A percentile compares a stretch with the other conserved stretches of the same genome.
Conservation (phyloP, 2,888 invertebrate species). For the Steromphala cineraria region DNA sequence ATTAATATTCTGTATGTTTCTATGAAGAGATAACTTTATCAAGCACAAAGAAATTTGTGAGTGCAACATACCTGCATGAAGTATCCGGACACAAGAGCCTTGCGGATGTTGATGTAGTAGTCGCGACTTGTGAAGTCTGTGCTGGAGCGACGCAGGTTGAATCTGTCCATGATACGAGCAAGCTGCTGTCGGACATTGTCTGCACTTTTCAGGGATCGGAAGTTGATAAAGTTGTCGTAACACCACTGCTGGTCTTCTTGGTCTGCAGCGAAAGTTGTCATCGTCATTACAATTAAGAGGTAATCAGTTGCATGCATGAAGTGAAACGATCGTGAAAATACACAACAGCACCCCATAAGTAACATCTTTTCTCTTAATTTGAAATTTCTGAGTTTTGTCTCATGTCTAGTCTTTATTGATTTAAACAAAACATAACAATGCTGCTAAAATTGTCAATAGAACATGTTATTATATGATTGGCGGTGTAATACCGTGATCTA, state of each 20-base stretch:
- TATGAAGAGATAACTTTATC: too few relatives aligned
- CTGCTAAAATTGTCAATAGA: too few relatives aligned
- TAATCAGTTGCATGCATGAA: neutral
- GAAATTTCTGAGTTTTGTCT: too few relatives aligned
- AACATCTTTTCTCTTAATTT: too few relatives aligned
- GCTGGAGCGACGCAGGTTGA: slow-evolving; percentile 92
- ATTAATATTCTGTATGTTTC: too few relatives aligned
- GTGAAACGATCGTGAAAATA: too few relatives aligned
- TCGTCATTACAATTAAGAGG: slow-evolving; percentile 25
- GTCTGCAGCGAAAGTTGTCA: slow-evolving; percentile 80
- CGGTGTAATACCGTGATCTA: too few relatives aligned
- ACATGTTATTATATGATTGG: too few relatives aligned
- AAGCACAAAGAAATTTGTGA: too few relatives aligned
- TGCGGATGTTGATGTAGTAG: slow-evolving; percentile 98
- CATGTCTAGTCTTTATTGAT: too few relatives aligned
- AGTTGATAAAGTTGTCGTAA: slow-evolving; percentile 99
- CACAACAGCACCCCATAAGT: too few relatives aligned
- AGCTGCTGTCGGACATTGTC: slow-evolving; percentile 98
- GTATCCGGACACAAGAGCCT: slow-evolving; percentile 98
- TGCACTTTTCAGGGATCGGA: slow-evolving; percentile 96
- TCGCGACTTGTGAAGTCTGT: slow-evolving; percentile 99
- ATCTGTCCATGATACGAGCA: slow-evolving; percentile 98
- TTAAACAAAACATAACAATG: too few relatives aligned
- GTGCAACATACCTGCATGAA: slow-evolving; percentile 92
- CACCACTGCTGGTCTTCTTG: slow-evolving; percentile 99